A percentile compares a stretch with the other conserved stretches of the same genome.
These are phyloP conservation scores for Cyaniris semiargus DNA, from an alignment of 2,888 invertebrate species.

Conservation along the genomic window DNA sequence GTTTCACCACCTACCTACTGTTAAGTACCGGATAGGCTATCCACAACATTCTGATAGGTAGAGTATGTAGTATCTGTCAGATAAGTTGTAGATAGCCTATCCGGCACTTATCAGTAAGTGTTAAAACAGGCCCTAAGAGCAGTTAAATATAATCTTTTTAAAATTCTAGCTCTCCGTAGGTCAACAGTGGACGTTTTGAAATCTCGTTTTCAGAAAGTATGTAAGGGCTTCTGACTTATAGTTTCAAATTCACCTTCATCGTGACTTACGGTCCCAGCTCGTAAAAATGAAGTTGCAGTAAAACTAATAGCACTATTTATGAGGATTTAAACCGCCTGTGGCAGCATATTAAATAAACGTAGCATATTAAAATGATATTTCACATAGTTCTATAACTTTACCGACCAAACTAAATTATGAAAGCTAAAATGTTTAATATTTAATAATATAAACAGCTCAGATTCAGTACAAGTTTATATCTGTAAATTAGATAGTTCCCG, in stretches of 20 bases:
- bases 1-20: no score
- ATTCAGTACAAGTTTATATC: slow-evolving; percentile 32
- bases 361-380: slow-evolving; percentile 10
- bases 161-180: no score
- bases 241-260: neutral
- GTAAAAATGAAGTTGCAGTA: neutral
- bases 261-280: neutral
- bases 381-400: slow-evolving; percentile 17
- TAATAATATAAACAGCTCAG: slow-evolving; percentile 29
- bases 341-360: slow-evolving; percentile 12
- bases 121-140: no score
- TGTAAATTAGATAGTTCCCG: slow-evolving; percentile 36
- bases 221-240: no score
- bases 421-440: slow-evolving; percentile 26
- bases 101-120: no score
- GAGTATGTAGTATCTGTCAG: no score
- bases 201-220: no score
- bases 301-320: slow-evolving; percentile 14
- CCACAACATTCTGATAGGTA: no score
- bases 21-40: no score
- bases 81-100: no score
- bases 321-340: slow-evolving; percentile 6
- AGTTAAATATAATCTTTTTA: no score
- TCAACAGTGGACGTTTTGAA: no score
- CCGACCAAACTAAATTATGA: slow-evolving; percentile 17